Evolutionary conservation across 2,888 invertebrate species (phyloP).

Genomic region (Steromphala cineraria): DNA sequence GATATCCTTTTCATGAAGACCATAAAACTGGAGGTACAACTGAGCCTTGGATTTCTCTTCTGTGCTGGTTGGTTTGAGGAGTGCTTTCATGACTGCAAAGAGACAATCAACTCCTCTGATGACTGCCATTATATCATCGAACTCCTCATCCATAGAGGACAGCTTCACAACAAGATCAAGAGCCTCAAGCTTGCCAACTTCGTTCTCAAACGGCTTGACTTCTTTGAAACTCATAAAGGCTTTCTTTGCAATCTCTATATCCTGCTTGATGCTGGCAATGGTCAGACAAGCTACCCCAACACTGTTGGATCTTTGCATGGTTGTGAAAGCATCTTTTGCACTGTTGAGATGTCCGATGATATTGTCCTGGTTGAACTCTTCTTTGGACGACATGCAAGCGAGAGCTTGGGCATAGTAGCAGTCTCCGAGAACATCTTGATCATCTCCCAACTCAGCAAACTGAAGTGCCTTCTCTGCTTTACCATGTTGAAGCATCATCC

Average conservation of each 20-base stretch:
- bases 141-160: neutral
- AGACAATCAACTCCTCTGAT: constrained; percentile 44
- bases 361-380: neutral
- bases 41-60: constrained; percentile 33
- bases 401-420: constrained; percentile 45
- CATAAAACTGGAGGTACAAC: constrained; percentile 49
- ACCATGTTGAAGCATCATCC: constrained; percentile 48
- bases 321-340: neutral
- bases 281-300: constrained; percentile 39
- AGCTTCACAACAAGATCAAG: constrained; percentile 28
- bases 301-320: constrained; percentile 25
- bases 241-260: constrained; percentile 29
- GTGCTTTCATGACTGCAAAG: constrained; percentile 38
- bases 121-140: neutral
- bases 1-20: constrained; percentile 36
- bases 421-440: constrained; percentile 45
- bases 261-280: constrained; percentile 30
- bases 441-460: constrained; percentile 42
- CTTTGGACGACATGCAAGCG: constrained; percentile 34
- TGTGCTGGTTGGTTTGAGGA: constrained; percentile 27
- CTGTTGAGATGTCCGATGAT: neutral
- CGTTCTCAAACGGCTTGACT: constrained; percentile 43
- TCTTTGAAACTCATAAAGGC: constrained; percentile 46
- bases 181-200: constrained; percentile 51
- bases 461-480: constrained; percentile 40